These are phyloP conservation scores for Cheiracanthium punctorium DNA, from an alignment of 2,888 invertebrate genomes.

Conservation along the genomic window DNA sequence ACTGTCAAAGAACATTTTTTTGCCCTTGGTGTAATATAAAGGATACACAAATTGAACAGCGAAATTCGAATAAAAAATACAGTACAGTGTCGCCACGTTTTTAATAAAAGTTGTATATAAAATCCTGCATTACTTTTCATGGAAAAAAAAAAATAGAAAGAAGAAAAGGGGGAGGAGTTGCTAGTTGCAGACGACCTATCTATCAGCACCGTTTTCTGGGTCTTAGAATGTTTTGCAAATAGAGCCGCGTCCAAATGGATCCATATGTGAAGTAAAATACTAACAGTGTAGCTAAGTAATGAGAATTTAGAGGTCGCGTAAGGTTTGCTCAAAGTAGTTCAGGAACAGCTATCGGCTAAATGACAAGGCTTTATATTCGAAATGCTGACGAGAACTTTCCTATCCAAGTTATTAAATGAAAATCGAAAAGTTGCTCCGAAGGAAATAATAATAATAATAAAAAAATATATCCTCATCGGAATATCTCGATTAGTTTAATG, in stretches of 20 bases:
- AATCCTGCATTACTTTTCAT: not conserved
- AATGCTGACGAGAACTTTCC: conserved; percentile 17
- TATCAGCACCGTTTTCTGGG: not conserved
- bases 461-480: not conserved
- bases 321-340: not conserved
- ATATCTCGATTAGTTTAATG: conserved; percentile 54
- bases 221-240: not conserved
- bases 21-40: too few species aligned
- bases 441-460: not conserved
- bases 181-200: conserved; percentile 6
- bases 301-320: conserved; percentile 9
- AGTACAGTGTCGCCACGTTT: not conserved
- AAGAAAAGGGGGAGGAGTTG: too few species aligned
- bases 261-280: conserved; percentile 40
- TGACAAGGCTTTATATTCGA: conserved; percentile 15
- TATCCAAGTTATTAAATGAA: conserved; percentile 18
- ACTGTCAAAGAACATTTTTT: too few species aligned
- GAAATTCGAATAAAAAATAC: not conserved
- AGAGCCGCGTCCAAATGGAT: not conserved
- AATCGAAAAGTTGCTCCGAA: conserved; percentile 9
- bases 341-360: conserved; percentile 23
- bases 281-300: conserved; percentile 12
- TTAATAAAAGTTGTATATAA: not conserved
- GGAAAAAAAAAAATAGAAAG: too few species aligned
- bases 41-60: not conserved